Percentiles rank a stretch among this genome's conserved stretches.
Evolutionary conservation across 2,888 invertebrate species (phyloP).

Genomic region (Lagria hirta): DNA sequence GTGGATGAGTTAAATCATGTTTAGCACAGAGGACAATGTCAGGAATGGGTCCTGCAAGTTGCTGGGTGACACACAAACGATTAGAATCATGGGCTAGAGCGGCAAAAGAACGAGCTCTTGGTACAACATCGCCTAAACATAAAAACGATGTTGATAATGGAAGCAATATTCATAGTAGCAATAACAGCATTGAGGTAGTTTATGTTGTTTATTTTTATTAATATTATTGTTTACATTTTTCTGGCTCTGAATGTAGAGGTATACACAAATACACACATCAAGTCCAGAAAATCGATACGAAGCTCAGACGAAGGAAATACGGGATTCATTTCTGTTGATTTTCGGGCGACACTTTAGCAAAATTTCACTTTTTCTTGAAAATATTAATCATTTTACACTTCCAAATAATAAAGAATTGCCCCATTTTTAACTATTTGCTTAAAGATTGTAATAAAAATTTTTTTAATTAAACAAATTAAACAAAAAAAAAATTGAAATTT

Average conservation of each 20-base stretch:
- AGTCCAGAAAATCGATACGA: slow-evolving; percentile 19
- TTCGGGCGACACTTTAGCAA: no score
- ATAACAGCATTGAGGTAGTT: slow-evolving; percentile 48
- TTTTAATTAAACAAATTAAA: no score
- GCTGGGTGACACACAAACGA: slow-evolving; percentile 76
- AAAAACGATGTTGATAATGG: slow-evolving; percentile 49
- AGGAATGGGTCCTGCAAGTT: slow-evolving; percentile 71
- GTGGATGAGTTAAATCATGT: slow-evolving; percentile 6
- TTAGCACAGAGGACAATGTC: slow-evolving; percentile 40
- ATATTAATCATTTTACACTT: no score
- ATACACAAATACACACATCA: no score
- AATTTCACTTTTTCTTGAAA: no score
- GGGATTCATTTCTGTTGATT: no score
- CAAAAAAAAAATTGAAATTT: no score
- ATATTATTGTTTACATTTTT: slow-evolving; percentile 30
- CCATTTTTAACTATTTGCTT: no score
- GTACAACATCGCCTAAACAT: slow-evolving; percentile 43
- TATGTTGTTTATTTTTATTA: slow-evolving; percentile 24
- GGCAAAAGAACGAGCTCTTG: slow-evolving; percentile 66
- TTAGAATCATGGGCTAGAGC: slow-evolving; percentile 76
- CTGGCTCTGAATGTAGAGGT: no score
- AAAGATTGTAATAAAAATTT: no score
- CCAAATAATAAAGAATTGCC: no score
- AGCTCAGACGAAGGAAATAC: slow-evolving; percentile 11
- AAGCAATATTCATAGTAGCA: slow-evolving; percentile 60